Conservation (phyloP, 2,888 invertebrate genomes). For the Troglohyphantes excavatus region DNA sequence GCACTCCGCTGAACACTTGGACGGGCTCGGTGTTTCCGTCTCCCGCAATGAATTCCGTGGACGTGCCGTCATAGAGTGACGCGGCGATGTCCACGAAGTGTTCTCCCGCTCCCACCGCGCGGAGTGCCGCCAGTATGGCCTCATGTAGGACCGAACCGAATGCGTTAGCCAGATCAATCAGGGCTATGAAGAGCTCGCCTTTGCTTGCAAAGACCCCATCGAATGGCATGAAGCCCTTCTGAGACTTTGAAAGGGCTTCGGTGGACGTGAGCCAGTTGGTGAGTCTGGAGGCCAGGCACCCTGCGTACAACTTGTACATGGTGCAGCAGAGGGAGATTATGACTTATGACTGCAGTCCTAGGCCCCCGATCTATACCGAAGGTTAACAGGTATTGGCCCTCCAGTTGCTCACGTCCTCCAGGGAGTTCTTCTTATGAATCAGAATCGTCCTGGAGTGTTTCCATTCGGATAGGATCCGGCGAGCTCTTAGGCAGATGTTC, state of each 20-base stretch:
- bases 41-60: background rate
- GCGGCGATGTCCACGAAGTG: background rate
- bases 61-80: rapidly evolving
- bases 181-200: background rate
- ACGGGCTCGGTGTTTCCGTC: background rate
- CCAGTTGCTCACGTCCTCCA: background rate
- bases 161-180: background rate
- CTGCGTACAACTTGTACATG: background rate
- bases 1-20: background rate
- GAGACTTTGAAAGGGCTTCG: background rate
- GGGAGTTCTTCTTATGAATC: background rate
- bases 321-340: background rate
- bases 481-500: background rate
- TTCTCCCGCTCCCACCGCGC: background rate
- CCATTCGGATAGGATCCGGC: background rate
- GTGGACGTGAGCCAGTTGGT: background rate
- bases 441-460: background rate
- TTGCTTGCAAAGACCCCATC: background rate
- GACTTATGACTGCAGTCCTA: too few species aligned
- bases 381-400: too few species aligned
- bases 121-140: background rate
- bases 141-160: background rate
- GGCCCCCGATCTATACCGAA: too few species aligned
- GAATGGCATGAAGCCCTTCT: background rate
- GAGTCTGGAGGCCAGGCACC: background rate